Conservation (phyloP, 2,888 invertebrate species). For the Parnassius orleans region DNA sequence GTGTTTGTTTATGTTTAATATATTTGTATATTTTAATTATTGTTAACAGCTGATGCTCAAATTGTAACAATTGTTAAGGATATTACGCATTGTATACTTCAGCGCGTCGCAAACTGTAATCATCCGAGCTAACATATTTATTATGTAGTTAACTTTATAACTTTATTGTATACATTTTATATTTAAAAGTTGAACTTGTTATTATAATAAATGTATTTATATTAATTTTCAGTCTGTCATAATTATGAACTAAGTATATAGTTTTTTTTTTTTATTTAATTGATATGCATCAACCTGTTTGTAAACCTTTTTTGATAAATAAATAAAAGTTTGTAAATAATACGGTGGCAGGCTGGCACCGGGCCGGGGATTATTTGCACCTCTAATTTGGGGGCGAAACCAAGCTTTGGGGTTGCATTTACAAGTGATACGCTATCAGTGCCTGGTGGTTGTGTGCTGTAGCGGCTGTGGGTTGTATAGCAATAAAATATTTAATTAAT, state of each 20-base stretch:
- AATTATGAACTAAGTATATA: no score
- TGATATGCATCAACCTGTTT: no score
- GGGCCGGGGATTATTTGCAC: not conserved
- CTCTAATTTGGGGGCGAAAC: not conserved
- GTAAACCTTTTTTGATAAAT: no score
- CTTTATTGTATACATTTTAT: constrained; percentile 1
- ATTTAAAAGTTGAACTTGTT: not conserved
- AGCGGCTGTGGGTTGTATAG: not conserved
- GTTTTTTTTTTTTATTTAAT: no score
- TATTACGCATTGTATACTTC: not conserved
- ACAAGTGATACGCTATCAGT: not conserved
- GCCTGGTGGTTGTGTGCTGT: not conserved
- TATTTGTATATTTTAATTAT: constrained; percentile 4
- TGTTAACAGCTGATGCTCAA: not conserved
- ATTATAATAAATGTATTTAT: not conserved
- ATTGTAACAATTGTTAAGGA: not conserved
- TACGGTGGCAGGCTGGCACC: not conserved
- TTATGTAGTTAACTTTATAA: not conserved
- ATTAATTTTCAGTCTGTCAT: not conserved
- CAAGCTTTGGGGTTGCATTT: not conserved
- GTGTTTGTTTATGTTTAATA: constrained; percentile 16
- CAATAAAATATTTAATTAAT: not conserved
- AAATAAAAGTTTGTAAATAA: no score
- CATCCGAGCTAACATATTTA: not conserved
- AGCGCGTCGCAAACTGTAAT: not conserved